Evolutionary conservation across 2,113 vertebrate genomes (phyloP).

Genomic region (Cnemophilus loriae): DNA sequence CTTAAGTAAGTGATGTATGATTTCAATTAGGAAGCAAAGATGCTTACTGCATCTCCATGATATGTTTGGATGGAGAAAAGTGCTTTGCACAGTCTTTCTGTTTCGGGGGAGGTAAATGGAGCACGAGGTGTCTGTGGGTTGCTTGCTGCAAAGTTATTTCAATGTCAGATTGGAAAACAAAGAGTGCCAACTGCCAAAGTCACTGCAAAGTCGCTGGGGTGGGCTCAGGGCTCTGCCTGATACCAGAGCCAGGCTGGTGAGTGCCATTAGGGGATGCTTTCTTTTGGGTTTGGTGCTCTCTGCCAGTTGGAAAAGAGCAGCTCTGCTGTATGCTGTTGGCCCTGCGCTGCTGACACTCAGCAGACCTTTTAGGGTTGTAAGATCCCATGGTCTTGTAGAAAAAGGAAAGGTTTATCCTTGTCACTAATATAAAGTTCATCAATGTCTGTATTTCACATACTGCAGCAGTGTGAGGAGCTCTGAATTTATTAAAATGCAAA

Average conservation of each 20-base stretch:
- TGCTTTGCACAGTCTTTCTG: slow-evolving; percentile 47
- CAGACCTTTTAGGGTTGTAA: not conserved
- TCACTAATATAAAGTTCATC: not conserved
- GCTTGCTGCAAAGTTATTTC: slow-evolving; percentile 43
- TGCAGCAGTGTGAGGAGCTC: not conserved
- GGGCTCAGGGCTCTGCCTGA: not conserved
- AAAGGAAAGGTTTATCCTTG: not conserved
- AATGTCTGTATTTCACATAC: not conserved
- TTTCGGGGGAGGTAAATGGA: slow-evolving; percentile 32
- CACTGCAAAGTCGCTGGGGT: not conserved
- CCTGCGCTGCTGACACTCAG: fast-evolving
- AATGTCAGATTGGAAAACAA: not conserved
- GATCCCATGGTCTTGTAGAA: not conserved
- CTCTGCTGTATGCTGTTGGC: not conserved
- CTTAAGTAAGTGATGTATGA: slow-evolving; percentile 60
- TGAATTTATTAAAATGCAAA: not conserved
- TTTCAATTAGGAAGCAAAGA: slow-evolving; percentile 67
- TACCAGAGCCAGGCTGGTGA: not conserved
- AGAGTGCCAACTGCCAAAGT: not conserved
- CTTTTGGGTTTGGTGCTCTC: not conserved
- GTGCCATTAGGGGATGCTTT: not conserved
- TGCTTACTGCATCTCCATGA: slow-evolving; percentile 52
- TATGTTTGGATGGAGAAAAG: slow-evolving; percentile 56
- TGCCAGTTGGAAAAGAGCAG: not conserved
- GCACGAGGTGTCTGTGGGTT: not conserved